Conservation (phyloP, 2,888 invertebrate species). For the Priocnemis perturbator region DNA sequence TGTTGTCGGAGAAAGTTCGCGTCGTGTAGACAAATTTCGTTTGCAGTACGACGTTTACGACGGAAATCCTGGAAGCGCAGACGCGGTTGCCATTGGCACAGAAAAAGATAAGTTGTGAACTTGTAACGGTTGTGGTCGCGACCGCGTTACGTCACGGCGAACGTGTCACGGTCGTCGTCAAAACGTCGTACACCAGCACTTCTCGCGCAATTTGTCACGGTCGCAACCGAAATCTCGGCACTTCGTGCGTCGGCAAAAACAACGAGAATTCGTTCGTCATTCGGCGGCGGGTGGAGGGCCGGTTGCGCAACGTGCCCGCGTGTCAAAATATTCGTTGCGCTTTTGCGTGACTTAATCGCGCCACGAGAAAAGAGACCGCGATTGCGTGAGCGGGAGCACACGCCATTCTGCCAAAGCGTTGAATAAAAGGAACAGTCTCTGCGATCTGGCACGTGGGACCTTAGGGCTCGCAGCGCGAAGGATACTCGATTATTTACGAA, state of each 20-base stretch:
- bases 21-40: too few relatives aligned
- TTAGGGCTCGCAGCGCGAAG: not conserved
- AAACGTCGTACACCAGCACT: too few relatives aligned
- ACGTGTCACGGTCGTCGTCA: constrained; percentile 10
- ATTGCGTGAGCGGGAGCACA: constrained; percentile 25
- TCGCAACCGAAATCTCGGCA: not conserved
- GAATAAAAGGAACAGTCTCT: not conserved
- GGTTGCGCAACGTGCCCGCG: not conserved
- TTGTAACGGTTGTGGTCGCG: too few relatives aligned
- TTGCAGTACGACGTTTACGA: too few relatives aligned
- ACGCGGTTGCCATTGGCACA: too few relatives aligned
- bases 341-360: constrained; percentile 41
- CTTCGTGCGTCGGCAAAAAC: not conserved
- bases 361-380: constrained; percentile 22
- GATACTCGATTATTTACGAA: not conserved
- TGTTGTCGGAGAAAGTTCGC: too few relatives aligned
- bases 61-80: too few relatives aligned
- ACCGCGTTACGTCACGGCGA: constrained; percentile 1
- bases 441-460: constrained; percentile 8
- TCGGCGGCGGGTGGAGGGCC: too few relatives aligned
- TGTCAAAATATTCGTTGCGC: constrained; percentile 45
- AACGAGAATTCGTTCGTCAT: not conserved
- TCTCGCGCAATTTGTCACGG: not conserved
- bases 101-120: too few relatives aligned
- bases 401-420: not conserved